Evolutionary conservation across 2,888 invertebrate species (phyloP).

Genomic region (Dilophus febrilis): DNA sequence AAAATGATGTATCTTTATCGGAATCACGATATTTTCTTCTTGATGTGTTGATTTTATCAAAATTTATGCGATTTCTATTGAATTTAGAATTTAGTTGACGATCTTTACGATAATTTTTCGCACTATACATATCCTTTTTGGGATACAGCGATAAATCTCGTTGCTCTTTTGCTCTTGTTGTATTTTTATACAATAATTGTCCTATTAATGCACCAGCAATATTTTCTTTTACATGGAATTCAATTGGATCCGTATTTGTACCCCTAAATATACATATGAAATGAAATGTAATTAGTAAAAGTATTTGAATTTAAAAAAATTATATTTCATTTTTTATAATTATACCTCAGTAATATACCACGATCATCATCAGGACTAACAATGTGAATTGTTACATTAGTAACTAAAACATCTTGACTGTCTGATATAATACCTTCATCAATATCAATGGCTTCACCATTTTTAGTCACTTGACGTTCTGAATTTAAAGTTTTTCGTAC

Average conservation of each 20-base stretch:
- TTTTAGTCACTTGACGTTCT: constrained; percentile 11
- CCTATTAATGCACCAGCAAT: constrained; percentile 55
- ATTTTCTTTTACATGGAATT: constrained; percentile 64
- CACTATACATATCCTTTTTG: constrained; percentile 1
- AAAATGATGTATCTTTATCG: constrained; percentile 9
- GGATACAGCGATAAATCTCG: constrained; percentile 1
- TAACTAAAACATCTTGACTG: constrained; percentile 49
- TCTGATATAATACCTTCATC: constrained; percentile 24
- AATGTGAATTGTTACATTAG: constrained; percentile 70
- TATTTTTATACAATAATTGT: constrained; percentile 41
- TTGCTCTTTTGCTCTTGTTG: constrained; percentile 18
- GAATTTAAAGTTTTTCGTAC: constrained; percentile 10
- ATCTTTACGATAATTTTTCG: constrained; percentile 7
- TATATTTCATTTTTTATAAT: no score
- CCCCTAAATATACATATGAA: constrained; percentile 33
- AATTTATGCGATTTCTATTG: constrained; percentile 6
- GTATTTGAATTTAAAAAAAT: constrained; percentile 3
- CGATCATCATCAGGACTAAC: constrained; percentile 59
- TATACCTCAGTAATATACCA: constrained; percentile 43
- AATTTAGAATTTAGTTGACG: constrained; percentile 11
- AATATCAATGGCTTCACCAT: constrained; percentile 17
- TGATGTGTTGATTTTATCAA: background rate
- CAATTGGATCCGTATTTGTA: constrained; percentile 48
- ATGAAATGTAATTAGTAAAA: constrained; percentile 7
- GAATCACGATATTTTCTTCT: constrained; percentile 3